Evolutionary conservation across 2,113 vertebrate genomes (phyloP), one percentile per base, ranked within the genome.

Genomic region (Plecotus auritus): DNA sequence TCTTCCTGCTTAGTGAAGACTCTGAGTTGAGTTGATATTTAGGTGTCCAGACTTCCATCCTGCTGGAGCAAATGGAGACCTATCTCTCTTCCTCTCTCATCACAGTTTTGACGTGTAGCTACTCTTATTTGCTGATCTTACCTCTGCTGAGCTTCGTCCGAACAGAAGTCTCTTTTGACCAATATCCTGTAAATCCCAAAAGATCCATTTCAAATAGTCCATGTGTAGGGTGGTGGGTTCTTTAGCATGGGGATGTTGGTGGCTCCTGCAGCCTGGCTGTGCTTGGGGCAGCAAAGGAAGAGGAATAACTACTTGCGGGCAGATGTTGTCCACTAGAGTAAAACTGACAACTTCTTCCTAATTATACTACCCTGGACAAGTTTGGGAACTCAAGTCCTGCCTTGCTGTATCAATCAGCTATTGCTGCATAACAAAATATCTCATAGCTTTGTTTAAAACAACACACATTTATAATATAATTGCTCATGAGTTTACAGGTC

Each of bases 1-100:
- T 80, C 23, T 87, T 80, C 23, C 59, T 85, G 85, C 49, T 85
- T 56, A 28, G 26, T 64, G 47, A n/a, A n/a, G 35, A 70, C 70
- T 93, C 83, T 59, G 49, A 74, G 89, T 91, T 51, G 49, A 81
- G 67, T 51, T 49, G 84, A 10, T 54, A 77, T 80, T 80, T 96
- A 77, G 81, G 51, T 93, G 85, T 87, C 47, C 17, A 30, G 26
- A 51, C 87, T 88, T 87, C 66, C 16, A 20, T 66, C 30, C 64
- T 77, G 17, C 23, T 89, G 64, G 83, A 87, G 74, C 42, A 92
- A 84, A 54, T 16, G 56, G 23, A 56, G 56, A 23, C 40, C 3
- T 85, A 20, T 59, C 70, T 78, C 28, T 42, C 32, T 76, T 51
- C 78, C 32, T 45, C 61, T 89, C 42, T 70, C 45, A 77, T 88